Evolutionary conservation across 2,888 invertebrate genomes (phyloP).

Genomic region (Lycocerus yunnanus): DNA sequence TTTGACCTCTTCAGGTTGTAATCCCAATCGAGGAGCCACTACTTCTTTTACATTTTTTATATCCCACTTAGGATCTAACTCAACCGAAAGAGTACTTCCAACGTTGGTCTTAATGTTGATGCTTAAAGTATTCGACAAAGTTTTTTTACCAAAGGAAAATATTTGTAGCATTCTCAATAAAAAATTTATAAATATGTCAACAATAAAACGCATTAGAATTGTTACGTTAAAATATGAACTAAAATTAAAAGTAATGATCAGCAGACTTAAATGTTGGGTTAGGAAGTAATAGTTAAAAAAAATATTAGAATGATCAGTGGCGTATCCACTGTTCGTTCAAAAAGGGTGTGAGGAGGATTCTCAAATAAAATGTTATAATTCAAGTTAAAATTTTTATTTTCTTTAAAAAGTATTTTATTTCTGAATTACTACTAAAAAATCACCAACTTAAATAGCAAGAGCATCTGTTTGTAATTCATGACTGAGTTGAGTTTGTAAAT

Average conservation of each 20-base stretch:
- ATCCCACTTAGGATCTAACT: slow-evolving; percentile 75
- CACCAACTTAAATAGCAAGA: slow-evolving; percentile 63
- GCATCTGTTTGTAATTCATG: slow-evolving; percentile 87
- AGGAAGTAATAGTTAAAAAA: neutral
- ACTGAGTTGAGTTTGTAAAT: slow-evolving; percentile 90
- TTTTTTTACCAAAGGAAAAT: slow-evolving; percentile 64
- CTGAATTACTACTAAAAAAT: neutral
- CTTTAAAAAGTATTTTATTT: neutral
- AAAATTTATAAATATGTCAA: slow-evolving; percentile 61
- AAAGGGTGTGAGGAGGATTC: neutral
- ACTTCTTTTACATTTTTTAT: slow-evolving; percentile 74
- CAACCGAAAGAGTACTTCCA: slow-evolving; percentile 66
- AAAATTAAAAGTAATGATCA: neutral
- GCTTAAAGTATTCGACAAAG: slow-evolving; percentile 64
- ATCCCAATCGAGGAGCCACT: slow-evolving; percentile 70
- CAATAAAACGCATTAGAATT: slow-evolving; percentile 61
- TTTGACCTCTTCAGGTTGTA: slow-evolving; percentile 71
- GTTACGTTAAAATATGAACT: neutral
- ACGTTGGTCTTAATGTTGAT: slow-evolving; percentile 73
- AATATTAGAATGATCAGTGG: neutral
- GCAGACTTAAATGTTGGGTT: neutral
- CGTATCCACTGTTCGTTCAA: neutral
- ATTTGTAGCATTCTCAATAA: slow-evolving; percentile 67
- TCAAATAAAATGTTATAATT: neutral
- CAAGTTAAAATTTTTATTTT: neutral